phyloP scores from a whole-genome alignment of 1,140 invertebrate species.

The Penaeus indicus region DNA sequence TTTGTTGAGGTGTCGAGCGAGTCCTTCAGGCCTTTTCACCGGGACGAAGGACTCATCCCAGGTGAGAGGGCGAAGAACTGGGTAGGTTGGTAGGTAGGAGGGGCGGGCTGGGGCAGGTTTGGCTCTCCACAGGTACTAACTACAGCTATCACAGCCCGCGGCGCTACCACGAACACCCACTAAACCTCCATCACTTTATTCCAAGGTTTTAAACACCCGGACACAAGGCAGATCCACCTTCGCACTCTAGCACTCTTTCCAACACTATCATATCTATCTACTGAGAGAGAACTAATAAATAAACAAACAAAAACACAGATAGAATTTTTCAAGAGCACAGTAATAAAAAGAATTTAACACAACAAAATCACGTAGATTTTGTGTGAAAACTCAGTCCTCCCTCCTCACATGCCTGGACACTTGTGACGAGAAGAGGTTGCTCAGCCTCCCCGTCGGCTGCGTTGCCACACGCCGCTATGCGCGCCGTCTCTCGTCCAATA shows the following conservation, averaged over 20 bases:
- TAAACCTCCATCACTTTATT: constrained; percentile 22
- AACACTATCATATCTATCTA: constrained; percentile 8
- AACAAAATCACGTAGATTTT: constrained; percentile 57
- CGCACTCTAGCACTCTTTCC: not conserved
- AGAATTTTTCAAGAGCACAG: not conserved
- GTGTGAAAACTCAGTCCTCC: constrained; percentile 51
- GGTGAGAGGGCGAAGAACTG: constrained; percentile 2
- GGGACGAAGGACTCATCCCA: constrained; percentile 9
- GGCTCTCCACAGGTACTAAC: not conserved
- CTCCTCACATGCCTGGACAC: constrained; percentile 49
- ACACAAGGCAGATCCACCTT: not conserved
- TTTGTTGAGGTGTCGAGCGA: not conserved
- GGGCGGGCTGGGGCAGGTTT: not conserved
- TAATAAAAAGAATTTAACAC: constrained; percentile 46
- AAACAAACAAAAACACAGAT: not conserved
- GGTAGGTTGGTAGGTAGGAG: not conserved
- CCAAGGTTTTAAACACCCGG: not conserved
- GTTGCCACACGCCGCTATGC: not conserved
- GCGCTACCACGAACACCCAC: constrained; percentile 4
- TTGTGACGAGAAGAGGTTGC: constrained; percentile 32
- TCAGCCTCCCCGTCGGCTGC: not conserved
- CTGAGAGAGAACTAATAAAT: not conserved
- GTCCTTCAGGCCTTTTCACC: not conserved
- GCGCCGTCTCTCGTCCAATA: not conserved
- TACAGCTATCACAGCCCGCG: not conserved